A percentile compares a stretch with the other conserved stretches of the same genome.
These are phyloP conservation scores for Cyprinodon variegatus DNA, from an alignment of 2,113 vertebrate genomes.

Conservation along the genomic window DNA sequence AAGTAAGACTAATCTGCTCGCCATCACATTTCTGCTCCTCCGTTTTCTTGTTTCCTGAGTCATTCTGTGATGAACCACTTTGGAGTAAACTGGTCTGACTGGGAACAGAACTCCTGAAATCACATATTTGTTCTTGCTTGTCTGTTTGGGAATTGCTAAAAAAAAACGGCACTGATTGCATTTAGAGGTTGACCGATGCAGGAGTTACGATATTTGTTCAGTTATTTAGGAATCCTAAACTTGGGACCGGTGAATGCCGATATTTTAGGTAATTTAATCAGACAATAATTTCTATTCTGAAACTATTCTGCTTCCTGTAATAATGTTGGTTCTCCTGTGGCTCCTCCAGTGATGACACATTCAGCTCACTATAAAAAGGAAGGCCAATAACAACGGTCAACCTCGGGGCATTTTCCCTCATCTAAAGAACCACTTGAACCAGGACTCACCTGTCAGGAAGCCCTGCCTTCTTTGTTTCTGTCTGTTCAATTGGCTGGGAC, in stretches of 20 bases:
- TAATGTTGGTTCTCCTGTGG: too few relatives aligned
- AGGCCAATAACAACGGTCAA: too few relatives aligned
- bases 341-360: too few relatives aligned
- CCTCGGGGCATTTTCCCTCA: too few relatives aligned
- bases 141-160: not conserved
- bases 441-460: constrained; percentile 26
- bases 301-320: too few relatives aligned
- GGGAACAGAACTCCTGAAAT: not conserved
- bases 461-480: constrained; percentile 3
- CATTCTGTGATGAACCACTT: not conserved
- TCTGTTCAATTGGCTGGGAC: constrained; percentile 1
- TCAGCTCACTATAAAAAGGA: too few relatives aligned
- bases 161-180: not conserved
- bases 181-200: not conserved
- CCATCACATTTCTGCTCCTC: constrained; percentile 11
- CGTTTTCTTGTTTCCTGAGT: not conserved
- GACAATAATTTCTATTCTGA: too few relatives aligned
- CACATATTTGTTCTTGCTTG: not conserved
- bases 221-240: too few relatives aligned
- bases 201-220: too few relatives aligned
- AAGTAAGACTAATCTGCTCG: constrained; percentile 51
- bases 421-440: not conserved
- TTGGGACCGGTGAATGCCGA: too few relatives aligned
- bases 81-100: not conserved
- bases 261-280: too few relatives aligned